Base-by-base conservation (phyloP, 2,888 invertebrate species). In the Ephialtes manifestator region DNA sequence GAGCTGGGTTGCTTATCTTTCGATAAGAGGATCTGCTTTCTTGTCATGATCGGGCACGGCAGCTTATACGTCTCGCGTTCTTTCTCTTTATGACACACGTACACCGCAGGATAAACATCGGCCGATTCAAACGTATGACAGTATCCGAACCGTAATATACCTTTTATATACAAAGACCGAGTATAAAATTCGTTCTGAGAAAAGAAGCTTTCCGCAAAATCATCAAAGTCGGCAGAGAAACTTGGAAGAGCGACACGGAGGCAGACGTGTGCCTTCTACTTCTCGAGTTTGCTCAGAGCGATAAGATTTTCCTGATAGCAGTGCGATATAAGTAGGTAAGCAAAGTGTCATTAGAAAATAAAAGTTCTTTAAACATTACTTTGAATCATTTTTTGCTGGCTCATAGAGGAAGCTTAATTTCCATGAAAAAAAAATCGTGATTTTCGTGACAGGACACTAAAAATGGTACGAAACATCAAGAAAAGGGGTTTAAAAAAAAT, bases 141-240 rank as follows among this genome's bases (percentile, higher is more conserved):
- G 71, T 80, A 67, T 80, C 48, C 71, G 74, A 75, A 80, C 75
- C 75, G 75, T 84, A 18, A 75, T 67, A 84, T 58, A 55, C 35
- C 60, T 74, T 67, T 39, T 81, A 48, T 67, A 60, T 53, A 70
- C 53, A 75, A 20, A 75, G 48, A 31, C 20, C 39, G 67, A 28
- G 76, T 77, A 74, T 46, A 77, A 72, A 84, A 77, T 83, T 85
- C 43, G 68, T 86, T 87, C 86, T 82, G 80, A 83, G 87, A 86
- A 87, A 78, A 82, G 82, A 71, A 83, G 81, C 84, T 86, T 87
- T 87, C 84, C 84, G 87, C 87, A 85, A 86, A 87, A 63, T 82
- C 86, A 86, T 87, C 87, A 87, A 87, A 87, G 87, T 79, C 85
- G 85, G 85, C 75, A 68, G 51, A 60, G 81, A 75, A 78, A 55